phyloP scores from a whole-genome alignment of 35 echinoderm and acorn worm species.

The Ptychodera flava region DNA sequence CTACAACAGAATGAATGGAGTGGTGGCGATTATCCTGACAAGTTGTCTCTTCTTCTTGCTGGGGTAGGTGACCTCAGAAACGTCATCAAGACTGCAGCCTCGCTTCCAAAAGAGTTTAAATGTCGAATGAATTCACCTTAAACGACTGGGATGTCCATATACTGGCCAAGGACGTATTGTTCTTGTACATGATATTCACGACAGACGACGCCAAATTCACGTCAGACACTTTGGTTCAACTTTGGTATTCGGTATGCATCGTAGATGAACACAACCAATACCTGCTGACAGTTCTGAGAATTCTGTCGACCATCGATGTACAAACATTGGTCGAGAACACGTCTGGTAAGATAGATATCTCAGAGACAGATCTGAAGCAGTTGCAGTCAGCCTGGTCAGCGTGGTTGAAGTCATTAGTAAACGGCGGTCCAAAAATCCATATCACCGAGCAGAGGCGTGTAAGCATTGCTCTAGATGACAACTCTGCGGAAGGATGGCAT shows the following conservation, averaged over 20 bases:
- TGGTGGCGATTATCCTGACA: neutral
- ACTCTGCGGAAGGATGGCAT: neutral
- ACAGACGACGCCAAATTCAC: neutral
- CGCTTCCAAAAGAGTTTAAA: slow-evolving; percentile 30
- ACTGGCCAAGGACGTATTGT: slow-evolving; percentile 51
- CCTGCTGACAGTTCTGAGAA: neutral
- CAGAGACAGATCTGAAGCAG: neutral
- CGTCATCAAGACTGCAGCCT: slow-evolving; percentile 38
- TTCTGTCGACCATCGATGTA: neutral
- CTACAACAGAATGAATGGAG: slow-evolving; percentile 38
- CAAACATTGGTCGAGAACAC: neutral
- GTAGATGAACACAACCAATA: neutral
- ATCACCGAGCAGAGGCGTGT: neutral
- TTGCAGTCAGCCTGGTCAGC: neutral
- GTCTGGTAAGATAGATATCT: neutral
- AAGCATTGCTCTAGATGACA: neutral
- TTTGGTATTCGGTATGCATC: neutral
- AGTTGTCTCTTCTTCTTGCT: slow-evolving; percentile 17
- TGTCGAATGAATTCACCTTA: slow-evolving; percentile 36
- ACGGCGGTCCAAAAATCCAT: neutral
- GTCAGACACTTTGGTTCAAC: neutral
- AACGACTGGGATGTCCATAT: slow-evolving; percentile 46
- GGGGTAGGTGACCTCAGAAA: slow-evolving; percentile 53
- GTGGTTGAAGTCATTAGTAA: neutral
- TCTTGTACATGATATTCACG: slow-evolving; percentile 50